phyloP scores from a whole-genome alignment of 2,113 vertebrate species.

The Notechis scutatus region DNA sequence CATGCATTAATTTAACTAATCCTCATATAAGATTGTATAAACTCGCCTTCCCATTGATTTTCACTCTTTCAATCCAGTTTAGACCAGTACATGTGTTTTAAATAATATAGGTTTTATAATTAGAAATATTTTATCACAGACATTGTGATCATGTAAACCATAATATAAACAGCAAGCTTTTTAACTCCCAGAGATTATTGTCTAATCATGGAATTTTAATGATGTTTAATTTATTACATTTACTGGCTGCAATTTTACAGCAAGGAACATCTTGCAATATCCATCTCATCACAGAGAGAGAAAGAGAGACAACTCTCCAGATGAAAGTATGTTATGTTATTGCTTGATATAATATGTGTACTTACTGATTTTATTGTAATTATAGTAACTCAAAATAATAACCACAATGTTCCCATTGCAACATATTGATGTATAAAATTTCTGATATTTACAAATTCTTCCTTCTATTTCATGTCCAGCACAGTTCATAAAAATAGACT shows the following conservation, averaged over 20 bases:
- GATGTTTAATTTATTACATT: slow-evolving; percentile 37
- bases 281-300: not conserved
- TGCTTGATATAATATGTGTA: slow-evolving; percentile 32
- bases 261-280: not conserved
- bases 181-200: slow-evolving; percentile 25
- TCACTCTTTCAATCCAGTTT: slow-evolving; percentile 29
- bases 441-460: not conserved
- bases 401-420: not conserved
- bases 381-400: not conserved
- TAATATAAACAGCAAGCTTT: slow-evolving; percentile 20
- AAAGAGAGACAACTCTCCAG: not conserved
- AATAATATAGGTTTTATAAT: slow-evolving; percentile 18
- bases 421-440: not conserved
- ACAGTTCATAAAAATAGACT: not conserved
- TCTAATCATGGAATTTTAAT: slow-evolving; percentile 1
- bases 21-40: slow-evolving; percentile 18
- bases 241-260: not conserved
- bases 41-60: slow-evolving; percentile 10
- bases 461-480: not conserved
- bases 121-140: slow-evolving; percentile 30
- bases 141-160: slow-evolving; percentile 12
- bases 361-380: not conserved
- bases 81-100: slow-evolving; percentile 4
- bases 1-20: slow-evolving; percentile 24
- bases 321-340: not conserved